These are phyloP conservation scores for Leptinotarsa juncta DNA, from an alignment of 2,888 invertebrate species.

Conservation along the genomic window DNA sequence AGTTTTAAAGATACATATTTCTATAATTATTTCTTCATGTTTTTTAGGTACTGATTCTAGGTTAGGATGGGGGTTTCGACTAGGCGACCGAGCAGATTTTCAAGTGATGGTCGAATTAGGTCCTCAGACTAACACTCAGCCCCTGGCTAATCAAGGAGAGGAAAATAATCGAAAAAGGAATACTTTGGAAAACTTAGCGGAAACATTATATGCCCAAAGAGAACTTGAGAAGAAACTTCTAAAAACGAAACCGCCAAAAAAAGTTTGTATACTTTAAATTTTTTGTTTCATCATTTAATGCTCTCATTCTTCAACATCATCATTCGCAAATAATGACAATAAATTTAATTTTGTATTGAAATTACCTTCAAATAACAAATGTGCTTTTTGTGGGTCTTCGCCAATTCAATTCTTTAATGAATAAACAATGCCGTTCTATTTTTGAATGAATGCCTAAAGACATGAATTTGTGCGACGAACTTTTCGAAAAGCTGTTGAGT, in stretches of 20 bases:
- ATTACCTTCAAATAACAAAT: no score
- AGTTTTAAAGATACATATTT: no score
- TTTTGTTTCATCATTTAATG: no score
- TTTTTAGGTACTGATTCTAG: conserved; percentile 82
- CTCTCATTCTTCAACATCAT: no score
- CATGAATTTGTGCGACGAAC: no score
- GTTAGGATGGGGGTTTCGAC: conserved; percentile 81
- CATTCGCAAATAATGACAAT: no score
- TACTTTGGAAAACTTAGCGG: conserved; percentile 60
- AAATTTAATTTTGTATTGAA: no score
- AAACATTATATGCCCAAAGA: conserved; percentile 61
- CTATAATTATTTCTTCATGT: not conserved
- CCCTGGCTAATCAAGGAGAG: conserved; percentile 69
- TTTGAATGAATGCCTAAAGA: no score
- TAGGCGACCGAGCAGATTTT: conserved; percentile 85
- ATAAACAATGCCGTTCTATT: no score
- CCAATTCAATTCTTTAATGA: no score
- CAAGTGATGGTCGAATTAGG: conserved; percentile 82
- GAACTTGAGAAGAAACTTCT: conserved; percentile 63
- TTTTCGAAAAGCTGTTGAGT: no score
- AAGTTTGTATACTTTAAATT: not conserved
- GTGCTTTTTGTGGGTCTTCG: no score
- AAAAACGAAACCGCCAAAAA: conserved; percentile 39
- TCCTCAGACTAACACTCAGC: conserved; percentile 80
- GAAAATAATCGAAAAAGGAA: conserved; percentile 65